Evolutionary conservation across 2,797 vertebrate species (phyloP).

Genomic region (Taenioides sp.): DNA sequence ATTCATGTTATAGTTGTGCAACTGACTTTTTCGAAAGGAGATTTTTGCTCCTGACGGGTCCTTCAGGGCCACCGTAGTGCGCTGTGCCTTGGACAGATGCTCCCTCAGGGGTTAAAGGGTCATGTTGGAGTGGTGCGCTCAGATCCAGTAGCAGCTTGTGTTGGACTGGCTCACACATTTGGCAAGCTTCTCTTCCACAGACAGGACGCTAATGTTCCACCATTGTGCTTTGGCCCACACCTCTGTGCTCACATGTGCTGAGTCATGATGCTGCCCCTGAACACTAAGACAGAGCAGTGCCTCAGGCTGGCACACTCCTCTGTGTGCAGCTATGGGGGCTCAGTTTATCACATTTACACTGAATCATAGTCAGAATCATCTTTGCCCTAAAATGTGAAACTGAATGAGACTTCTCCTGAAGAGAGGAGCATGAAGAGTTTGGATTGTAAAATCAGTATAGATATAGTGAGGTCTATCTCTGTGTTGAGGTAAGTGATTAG

Average conservation of each 20-base stretch:
- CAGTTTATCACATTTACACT: not conserved
- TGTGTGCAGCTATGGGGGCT: not conserved
- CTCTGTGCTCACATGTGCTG: too few species aligned
- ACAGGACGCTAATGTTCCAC: not conserved
- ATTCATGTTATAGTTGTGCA: not conserved
- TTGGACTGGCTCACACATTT: constrained; percentile 2
- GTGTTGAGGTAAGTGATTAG: constrained; percentile 3
- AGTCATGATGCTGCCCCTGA: not conserved
- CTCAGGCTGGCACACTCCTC: not conserved
- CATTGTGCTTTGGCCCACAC: not conserved
- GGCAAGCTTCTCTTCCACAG: not conserved
- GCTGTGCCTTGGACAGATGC: constrained; percentile 27
- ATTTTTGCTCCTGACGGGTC: not conserved
- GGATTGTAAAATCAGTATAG: not conserved
- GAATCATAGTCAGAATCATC: not conserved
- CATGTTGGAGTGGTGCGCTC: constrained; percentile 31
- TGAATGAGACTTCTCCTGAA: not conserved
- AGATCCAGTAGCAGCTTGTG: not conserved
- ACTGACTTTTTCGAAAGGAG: not conserved
- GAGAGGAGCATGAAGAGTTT: not conserved
- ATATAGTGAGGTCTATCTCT: not conserved
- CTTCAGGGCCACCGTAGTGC: constrained; percentile 14
- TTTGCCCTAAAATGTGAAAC: not conserved
- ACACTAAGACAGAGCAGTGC: not conserved
- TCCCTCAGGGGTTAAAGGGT: constrained; percentile 57